phyloP scores from a whole-genome alignment of 1,140 invertebrate species.

The Pseudomyrmex pallidus region DNA sequence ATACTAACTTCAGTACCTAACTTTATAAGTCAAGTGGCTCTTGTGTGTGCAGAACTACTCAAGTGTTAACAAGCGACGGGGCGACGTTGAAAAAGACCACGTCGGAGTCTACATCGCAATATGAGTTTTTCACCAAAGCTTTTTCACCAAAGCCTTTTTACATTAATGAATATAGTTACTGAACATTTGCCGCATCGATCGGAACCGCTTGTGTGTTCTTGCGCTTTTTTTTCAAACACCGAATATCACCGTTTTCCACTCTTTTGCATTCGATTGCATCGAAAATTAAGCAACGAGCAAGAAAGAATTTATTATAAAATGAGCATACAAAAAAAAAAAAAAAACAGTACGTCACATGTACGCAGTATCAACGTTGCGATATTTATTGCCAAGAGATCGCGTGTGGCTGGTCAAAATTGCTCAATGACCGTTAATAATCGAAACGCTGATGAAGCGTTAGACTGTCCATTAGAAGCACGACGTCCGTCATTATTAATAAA shows the following conservation, averaged over 20 bases:
- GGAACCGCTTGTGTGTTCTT: not conserved
- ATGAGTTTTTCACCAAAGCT: constrained; percentile 19
- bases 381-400: constrained; percentile 17
- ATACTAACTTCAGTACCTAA: constrained; percentile 16
- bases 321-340: not conserved
- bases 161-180: constrained; percentile 55
- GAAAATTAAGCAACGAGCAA: constrained; percentile 21
- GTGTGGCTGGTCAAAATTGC: constrained; percentile 8
- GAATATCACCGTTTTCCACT: not conserved
- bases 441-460: constrained; percentile 26
- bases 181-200: constrained; percentile 37
- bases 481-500: constrained; percentile 29
- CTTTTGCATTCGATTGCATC: constrained; percentile 23
- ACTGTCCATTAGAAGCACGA: constrained; percentile 1
- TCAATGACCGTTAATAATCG: not conserved
- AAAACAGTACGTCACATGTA: constrained; percentile 1
- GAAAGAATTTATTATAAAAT: not conserved
- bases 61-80: constrained; percentile 37
- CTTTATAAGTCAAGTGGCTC: constrained; percentile 53
- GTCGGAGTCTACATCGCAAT: constrained; percentile 39
- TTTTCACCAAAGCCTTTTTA: constrained; percentile 32
- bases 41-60: constrained; percentile 22
- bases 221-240: not conserved
- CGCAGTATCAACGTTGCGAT: not conserved
- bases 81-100: constrained; percentile 32